Base-by-base conservation (phyloP, 1,140 invertebrate genomes). In the Batillaria attramentaria region DNA sequence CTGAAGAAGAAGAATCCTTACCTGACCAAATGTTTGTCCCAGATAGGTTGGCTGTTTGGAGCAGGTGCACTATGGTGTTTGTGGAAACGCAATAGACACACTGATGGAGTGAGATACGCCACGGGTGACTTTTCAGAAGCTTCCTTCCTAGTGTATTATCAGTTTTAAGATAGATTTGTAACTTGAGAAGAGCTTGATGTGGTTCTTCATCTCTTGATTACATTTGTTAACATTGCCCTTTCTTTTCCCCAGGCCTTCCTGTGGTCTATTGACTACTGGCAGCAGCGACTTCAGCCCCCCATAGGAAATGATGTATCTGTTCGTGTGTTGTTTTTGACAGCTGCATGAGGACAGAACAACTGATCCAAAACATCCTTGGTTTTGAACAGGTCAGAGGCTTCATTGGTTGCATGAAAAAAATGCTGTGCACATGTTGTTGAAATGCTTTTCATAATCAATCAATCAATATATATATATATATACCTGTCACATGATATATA, bases 301-400 rank as follows among this genome's bases (percentile, higher is more conserved):
- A 42, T n/a, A n/a, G n/a, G n/a, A n/a, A n/a, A n/a, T n/a, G n/a
- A n/a, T n/a, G 73, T 87, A 6, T 68, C 70, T 43, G 79, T 86
- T 39, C 86, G 87, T 31, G 88, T 8, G 76, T 89, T n/a, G 83
- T 81, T 4, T 83, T 88, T 62, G 88, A 89, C 73, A 84, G 80
- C 24, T 87, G 88, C 76, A 78, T 75, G 8, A 76, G 82, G 39
- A 24, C 62, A 10, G 84, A 87, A 54, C 78, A 83, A 68, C 79
- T 82, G 16, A 77, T 87, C n/a, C 82, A 86, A 77, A 85, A 86
- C 54, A 73, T 87, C 39, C 75, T 86, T 42, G 85, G 85, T 66
- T 86, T 86, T 74, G 81, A 85, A 46, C 78, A 79, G 72, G 73
- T 75, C n/a, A n/a, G n/a, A n/a, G n/a, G n/a, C n/a, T n/a, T n/a